These are phyloP conservation scores for Chaetodon trifasciatus DNA, from an alignment of 2,797 vertebrate species.

Conservation along the genomic window DNA sequence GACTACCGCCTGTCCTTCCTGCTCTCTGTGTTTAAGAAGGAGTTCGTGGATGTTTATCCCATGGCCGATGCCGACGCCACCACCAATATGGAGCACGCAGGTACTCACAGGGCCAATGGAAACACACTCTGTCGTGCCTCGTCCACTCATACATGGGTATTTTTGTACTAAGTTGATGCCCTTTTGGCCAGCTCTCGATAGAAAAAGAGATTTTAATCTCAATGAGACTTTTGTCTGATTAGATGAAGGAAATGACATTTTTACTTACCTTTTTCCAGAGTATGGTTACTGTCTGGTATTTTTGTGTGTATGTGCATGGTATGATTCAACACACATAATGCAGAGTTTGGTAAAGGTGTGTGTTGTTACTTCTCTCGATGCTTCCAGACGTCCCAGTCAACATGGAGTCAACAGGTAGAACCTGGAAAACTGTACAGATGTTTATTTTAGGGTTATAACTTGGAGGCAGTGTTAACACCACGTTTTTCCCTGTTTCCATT, in stretches of 20 bases:
- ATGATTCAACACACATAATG: background rate
- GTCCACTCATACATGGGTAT: no score
- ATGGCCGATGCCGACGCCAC: constrained; percentile 95
- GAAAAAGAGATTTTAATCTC: background rate
- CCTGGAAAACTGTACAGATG: background rate
- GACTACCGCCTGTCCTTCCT: constrained; percentile 94
- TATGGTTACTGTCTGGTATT: background rate
- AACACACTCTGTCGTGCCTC: background rate
- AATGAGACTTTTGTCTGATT: background rate
- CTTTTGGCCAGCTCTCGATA: background rate
- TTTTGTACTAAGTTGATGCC: no score
- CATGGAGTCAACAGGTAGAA: constrained; percentile 53
- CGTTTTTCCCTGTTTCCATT: background rate
- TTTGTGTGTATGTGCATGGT: background rate
- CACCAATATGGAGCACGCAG: constrained; percentile 88
- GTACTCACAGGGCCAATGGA: constrained; percentile 49
- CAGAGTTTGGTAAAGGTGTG: constrained; percentile 16
- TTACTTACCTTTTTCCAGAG: background rate
- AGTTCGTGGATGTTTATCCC: constrained; percentile 96
- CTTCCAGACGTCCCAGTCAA: constrained; percentile 32
- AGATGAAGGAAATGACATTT: background rate
- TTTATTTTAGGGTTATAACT: background rate
- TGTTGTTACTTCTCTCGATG: constrained; percentile 37
- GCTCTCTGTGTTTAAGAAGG: constrained; percentile 98
- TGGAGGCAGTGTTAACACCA: no score